These are phyloP conservation scores for Amphimedon queenslandica DNA, from an alignment of 37 sponge, comb jelly and placozoan genomes.

Conservation along the genomic window DNA sequence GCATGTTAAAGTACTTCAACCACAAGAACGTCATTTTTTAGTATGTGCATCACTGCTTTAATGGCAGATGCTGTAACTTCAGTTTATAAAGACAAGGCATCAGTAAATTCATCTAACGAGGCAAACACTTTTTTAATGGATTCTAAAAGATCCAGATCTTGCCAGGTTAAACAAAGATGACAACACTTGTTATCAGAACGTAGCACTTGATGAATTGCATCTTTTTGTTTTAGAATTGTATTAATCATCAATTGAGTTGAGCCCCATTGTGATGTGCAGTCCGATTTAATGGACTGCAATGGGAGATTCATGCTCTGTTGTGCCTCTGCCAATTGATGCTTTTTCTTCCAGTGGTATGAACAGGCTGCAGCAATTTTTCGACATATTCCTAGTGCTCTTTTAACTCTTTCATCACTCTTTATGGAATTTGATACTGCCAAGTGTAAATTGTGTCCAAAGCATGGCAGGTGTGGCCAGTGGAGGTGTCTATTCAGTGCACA, in stretches of 20 bases:
- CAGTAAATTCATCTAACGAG: constrained; percentile 30
- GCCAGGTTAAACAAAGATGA: constrained; percentile 34
- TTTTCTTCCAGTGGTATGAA: constrained; percentile 21
- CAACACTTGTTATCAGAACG: constrained; percentile 18
- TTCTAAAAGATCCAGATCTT: constrained; percentile 27
- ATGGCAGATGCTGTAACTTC: constrained; percentile 30
- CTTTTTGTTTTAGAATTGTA: constrained; percentile 27
- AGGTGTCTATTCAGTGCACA: not conserved
- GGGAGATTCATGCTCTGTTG: constrained; percentile 14
- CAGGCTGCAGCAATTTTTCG: constrained; percentile 11
- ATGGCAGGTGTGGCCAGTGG: constrained; percentile 12
- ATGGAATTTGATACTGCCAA: constrained; percentile 27
- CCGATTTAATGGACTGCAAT: constrained; percentile 10
- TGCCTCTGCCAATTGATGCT: constrained; percentile 5
- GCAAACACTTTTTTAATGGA: constrained; percentile 8
- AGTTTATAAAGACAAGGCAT: constrained; percentile 25
- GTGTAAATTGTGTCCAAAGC: constrained; percentile 42
- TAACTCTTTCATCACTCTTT: constrained; percentile 5
- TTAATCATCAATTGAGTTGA: constrained; percentile 25
- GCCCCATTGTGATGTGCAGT: constrained; percentile 35
- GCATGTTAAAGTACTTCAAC: constrained; percentile 17
- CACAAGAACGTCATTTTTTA: constrained; percentile 10
- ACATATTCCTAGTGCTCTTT: constrained; percentile 9
- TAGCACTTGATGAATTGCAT: constrained; percentile 22
- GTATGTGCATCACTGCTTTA: constrained; percentile 10